These are phyloP conservation scores for Crocallis elinguaria DNA, from an alignment of 2,888 invertebrate species.

Conservation along the genomic window DNA sequence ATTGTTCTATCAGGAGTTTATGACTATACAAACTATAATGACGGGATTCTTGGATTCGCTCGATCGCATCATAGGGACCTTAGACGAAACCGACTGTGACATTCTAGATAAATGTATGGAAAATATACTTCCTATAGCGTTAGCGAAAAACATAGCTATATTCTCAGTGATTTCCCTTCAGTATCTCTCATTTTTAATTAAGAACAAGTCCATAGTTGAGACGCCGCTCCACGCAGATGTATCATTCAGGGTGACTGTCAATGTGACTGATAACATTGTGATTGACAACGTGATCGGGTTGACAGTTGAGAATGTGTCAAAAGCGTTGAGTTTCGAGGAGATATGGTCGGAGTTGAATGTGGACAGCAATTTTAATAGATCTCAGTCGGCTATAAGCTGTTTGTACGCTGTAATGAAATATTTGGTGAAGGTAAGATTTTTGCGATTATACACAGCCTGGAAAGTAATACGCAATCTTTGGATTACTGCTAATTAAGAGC, in stretches of 20 bases:
- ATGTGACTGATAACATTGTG: conserved; percentile 64
- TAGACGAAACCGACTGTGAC: conserved; percentile 74
- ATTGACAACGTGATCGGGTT: conserved; percentile 70
- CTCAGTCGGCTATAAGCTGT: conserved; percentile 78
- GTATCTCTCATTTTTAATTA: conserved; percentile 78
- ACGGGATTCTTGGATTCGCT: conserved; percentile 64
- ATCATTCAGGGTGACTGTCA: conserved; percentile 62
- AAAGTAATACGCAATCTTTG: too few species aligned
- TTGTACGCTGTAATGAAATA: conserved; percentile 77
- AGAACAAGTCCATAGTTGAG: conserved; percentile 78
- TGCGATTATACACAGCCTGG: too few species aligned
- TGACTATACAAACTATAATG: conserved; percentile 67
- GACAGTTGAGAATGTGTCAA: conserved; percentile 69
- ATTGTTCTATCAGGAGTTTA: conserved; percentile 75
- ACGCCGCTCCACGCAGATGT: conserved; percentile 73
- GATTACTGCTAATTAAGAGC: too few species aligned
- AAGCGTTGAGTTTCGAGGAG: conserved; percentile 66
- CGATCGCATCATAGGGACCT: conserved; percentile 55
- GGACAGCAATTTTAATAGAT: conserved; percentile 71
- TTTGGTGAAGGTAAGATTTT: conserved; percentile 68
- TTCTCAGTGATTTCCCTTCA: conserved; percentile 77
- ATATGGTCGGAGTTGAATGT: conserved; percentile 75
- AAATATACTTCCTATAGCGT: conserved; percentile 59
- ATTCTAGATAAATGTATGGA: conserved; percentile 74
- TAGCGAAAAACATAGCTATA: conserved; percentile 69